Base-by-base conservation (phyloP, 2,888 invertebrate genomes). In the Lutraria lutraria region DNA sequence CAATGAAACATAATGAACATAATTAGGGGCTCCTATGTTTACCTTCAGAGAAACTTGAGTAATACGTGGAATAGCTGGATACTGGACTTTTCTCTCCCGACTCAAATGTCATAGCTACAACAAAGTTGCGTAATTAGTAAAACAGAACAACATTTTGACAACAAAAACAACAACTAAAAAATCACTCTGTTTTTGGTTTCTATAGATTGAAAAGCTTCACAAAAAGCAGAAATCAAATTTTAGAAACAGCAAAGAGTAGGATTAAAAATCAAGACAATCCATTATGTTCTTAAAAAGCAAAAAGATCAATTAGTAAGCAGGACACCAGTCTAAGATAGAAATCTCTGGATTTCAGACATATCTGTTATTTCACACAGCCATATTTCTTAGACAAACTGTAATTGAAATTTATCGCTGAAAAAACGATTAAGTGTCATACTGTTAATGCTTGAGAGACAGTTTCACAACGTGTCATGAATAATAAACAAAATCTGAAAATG, bases 11-110 rank as follows among this genome's bases (percentile, higher is more conserved):
- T 21, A 43, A 43, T 79, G 31, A 34, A 34, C 79, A 79, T 79
- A 34, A 1, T 31, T 76, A 34, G 2, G 21, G 12, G 34, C 31
- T 76, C 29, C 25, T 76, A 76, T 31, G 29, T 76, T 88, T 92
- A 92, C 92, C 92, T 92, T 92, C 92, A 63, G 89, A 89, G 72
- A 89, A 90, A 88, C 90, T 90, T 10, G 92, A 92, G 68, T 92
- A 89, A 86, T 92, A 92, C 60, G 92, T 92, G 12, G 92, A 92
- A 81, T 90, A 92, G 43, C 92, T 92, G n/a, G 90, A 89, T 6
- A 87, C 89, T 19, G 92, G 92, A 63, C 92, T 92, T 60, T 56
- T 89, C 63, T 92, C 92, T 81, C 89, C 53, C 3, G 29, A 68
- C 25, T 80, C 80, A 43, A n/a, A 31, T 12, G 21, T 53, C 19